Evolutionary conservation across 2,797 vertebrate genomes (phyloP).

Genomic region (Hippopotamyrus pictus): DNA sequence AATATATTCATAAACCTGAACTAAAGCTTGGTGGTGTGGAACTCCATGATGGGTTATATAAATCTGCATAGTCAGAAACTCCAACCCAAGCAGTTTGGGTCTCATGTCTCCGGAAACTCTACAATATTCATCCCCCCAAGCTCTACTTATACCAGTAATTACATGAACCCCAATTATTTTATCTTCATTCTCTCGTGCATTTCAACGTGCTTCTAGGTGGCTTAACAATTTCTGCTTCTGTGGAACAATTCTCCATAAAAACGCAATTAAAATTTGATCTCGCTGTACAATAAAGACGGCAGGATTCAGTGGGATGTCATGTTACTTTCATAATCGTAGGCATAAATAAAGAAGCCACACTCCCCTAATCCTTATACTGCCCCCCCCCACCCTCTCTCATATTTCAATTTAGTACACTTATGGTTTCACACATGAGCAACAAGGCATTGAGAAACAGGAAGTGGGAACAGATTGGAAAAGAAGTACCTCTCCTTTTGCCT

Average conservation of each 20-base stretch:
- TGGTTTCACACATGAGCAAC: not conserved
- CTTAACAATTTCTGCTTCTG: not conserved
- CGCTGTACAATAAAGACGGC: not conserved
- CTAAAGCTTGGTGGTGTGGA: not conserved
- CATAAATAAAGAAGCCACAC: not conserved
- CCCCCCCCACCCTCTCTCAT: not conserved
- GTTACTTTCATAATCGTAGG: not conserved
- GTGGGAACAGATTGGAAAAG: not conserved
- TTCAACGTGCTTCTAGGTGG: not conserved
- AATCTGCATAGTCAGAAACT: not conserved
- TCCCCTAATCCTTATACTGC: not conserved
- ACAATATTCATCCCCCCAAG: not conserved
- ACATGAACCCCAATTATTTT: not conserved
- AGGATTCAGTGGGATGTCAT: not conserved
- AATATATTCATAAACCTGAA: not conserved
- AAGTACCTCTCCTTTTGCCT: not conserved
- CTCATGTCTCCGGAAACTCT: not conserved
- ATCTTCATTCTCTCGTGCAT: not conserved
- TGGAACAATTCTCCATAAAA: not conserved
- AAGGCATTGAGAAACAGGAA: not conserved
- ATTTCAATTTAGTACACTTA: not conserved
- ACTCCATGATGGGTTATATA: not conserved
- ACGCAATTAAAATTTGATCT: not conserved
- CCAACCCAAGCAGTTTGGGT: not conserved
- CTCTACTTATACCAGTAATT: not conserved